phyloP scores from a whole-genome alignment of 2,797 vertebrate species.

The Coccyzus lansbergi region DNA sequence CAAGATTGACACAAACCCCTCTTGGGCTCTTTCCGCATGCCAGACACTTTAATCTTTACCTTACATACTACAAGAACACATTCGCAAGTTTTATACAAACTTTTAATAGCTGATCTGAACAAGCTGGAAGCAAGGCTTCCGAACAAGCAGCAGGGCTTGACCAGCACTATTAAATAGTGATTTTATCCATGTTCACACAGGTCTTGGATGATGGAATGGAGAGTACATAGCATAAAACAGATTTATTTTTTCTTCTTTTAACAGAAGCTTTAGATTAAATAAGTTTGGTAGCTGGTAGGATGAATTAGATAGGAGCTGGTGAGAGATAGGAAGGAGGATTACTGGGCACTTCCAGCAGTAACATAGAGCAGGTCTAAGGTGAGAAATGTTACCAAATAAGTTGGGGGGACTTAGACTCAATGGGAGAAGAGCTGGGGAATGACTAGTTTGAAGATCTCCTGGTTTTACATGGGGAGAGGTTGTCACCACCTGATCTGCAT shows the following conservation, averaged over 20 bases:
- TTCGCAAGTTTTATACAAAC: not conserved
- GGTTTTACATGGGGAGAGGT: not conserved
- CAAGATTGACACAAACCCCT: no score
- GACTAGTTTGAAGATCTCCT: not conserved
- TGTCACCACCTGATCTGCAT: not conserved
- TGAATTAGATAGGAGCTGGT: conserved; percentile 5
- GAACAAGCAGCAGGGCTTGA: conserved; percentile 54
- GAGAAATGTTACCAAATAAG: not conserved
- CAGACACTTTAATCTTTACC: not conserved
- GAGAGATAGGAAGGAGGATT: conserved; percentile 16
- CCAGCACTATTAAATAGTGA: conserved; percentile 45
- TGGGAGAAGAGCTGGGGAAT: not conserved
- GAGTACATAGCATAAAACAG: not conserved
- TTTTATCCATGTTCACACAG: conserved; percentile 51
- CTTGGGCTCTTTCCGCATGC: not conserved
- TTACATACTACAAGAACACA: not conserved
- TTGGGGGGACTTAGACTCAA: not conserved
- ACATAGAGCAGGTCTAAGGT: not conserved
- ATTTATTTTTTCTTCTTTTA: not conserved
- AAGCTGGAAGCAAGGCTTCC: not conserved
- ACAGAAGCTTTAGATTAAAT: conserved; percentile 18
- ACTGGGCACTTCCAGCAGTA: not conserved
- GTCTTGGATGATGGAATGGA: not conserved
- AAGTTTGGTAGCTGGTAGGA: not conserved
- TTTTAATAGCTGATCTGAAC: conserved; percentile 46